Base-by-base conservation (phyloP, 2,888 invertebrate species). In the Rotaria macrura region DNA sequence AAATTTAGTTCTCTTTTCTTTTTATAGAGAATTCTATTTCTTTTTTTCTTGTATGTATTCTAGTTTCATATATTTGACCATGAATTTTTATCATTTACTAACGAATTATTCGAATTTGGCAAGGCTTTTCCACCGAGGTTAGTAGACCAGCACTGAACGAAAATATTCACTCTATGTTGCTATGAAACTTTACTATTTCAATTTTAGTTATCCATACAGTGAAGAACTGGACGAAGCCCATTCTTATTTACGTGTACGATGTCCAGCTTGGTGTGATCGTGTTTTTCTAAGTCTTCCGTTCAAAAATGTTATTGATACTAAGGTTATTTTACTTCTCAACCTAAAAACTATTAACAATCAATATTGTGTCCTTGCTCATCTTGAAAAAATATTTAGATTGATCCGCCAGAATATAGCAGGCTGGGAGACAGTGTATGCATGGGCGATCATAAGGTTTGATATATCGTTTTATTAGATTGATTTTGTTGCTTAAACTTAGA, bases 251-350 rank as follows among this genome's bases (percentile, higher is more conserved):
- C 94, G 95, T 90, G 98, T 98, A 1, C 92, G 97, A 88, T 97
- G 97, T 89, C 98, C 98, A 1, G 94, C 97, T 0, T 99, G 98
- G 98, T 99, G 98, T 91, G 98, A 99, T 92, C 93, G 98, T 72
- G 94, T 99, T 85, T 91, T 99, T 83, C 93, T 97, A 88, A 95
- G 95, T 89, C 94, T 94, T 88, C 93, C 94, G 40, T 95, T 96
- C 85, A 93, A 94, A 88, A 91, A 93, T 85, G 88, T 90, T 65
- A 87, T 91, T 79, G 54, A 85, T 43, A 29, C 52, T 20, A 84
- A 86, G 29, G 79, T 79, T 25, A 40, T 17, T 23, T 38, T 12
- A 10, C 25, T 23, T 23, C 25, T 2, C 12, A 23, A 12, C 4
- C 7, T 79, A 3, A 1, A 43, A 43, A n/a, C n/a, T n/a, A n/a